Evolutionary conservation across 2,113 vertebrate species (phyloP).

Genomic region (Upupa epops): DNA sequence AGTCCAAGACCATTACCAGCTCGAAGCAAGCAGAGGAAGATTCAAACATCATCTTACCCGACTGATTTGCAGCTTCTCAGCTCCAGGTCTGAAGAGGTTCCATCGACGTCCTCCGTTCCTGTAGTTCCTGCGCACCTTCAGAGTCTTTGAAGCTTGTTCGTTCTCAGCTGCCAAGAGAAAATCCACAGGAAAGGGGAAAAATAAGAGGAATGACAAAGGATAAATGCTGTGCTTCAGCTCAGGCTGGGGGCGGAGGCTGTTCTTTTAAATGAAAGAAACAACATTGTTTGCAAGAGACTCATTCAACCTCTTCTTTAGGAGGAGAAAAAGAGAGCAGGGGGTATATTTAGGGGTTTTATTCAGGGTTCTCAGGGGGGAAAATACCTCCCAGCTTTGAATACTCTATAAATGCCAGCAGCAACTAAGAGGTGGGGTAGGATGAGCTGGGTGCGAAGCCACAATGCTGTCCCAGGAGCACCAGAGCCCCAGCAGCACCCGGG

Average conservation of each 20-base stretch:
- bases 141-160: constrained; percentile 70
- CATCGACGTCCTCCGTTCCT: constrained; percentile 62
- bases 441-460: neutral
- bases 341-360: constrained; percentile 60
- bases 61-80: constrained; percentile 84
- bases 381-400: neutral
- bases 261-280: constrained; percentile 65
- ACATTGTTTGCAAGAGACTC: constrained; percentile 69
- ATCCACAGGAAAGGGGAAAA: neutral
- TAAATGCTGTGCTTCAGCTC: constrained; percentile 63
- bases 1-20: neutral
- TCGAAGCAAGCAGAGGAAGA: neutral
- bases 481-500: no score
- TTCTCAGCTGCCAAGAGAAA: constrained; percentile 65
- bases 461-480: neutral
- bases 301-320: constrained; percentile 55
- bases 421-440: neutral
- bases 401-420: neutral
- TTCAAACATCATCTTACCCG: constrained; percentile 75
- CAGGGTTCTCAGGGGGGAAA: constrained; percentile 31
- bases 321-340: neutral
- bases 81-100: constrained; percentile 82
- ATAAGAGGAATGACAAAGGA: constrained; percentile 54
- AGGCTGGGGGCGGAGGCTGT: constrained; percentile 66
- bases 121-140: constrained; percentile 74